Evolutionary conservation across 1,140 invertebrate genomes (phyloP).

Genomic region (Drosophila tani): DNA sequence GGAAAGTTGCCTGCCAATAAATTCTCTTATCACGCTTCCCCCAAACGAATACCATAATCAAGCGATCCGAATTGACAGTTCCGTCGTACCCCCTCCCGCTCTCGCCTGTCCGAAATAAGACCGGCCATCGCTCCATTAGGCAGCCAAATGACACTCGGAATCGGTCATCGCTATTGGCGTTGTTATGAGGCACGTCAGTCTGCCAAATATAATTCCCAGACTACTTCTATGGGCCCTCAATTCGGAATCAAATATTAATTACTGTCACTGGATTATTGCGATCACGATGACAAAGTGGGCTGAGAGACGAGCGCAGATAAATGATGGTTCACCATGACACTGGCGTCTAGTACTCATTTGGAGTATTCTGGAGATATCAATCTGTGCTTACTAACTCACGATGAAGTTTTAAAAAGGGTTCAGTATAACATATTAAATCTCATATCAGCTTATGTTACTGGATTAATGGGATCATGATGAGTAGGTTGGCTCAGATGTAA

Average conservation of each 20-base stretch:
- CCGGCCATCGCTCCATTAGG: constrained; percentile 36
- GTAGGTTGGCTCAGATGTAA: no score
- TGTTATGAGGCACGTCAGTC: constrained; percentile 33
- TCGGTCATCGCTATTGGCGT: constrained; percentile 31
- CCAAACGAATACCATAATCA: constrained; percentile 12
- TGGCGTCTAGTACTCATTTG: not conserved
- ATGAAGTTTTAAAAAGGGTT: not conserved
- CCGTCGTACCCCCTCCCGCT: not conserved
- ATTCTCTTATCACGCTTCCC: constrained; percentile 36
- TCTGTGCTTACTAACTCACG: not conserved
- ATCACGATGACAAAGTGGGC: constrained; percentile 3
- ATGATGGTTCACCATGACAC: not conserved
- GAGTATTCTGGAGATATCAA: not conserved
- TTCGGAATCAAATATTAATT: not conserved
- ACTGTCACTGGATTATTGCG: constrained; percentile 17
- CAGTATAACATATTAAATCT: no score
- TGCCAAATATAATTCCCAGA: constrained; percentile 31
- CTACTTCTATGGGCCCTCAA: constrained; percentile 25
- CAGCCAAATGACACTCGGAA: constrained; percentile 41
- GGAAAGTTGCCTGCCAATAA: constrained; percentile 9
- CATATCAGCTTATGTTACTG: no score
- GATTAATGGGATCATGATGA: no score
- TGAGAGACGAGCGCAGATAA: not conserved
- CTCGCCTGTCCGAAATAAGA: constrained; percentile 26
- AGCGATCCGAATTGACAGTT: constrained; percentile 23